Evolutionary conservation across 2,113 vertebrate species (phyloP).

Genomic region (Candoia aspera): DNA sequence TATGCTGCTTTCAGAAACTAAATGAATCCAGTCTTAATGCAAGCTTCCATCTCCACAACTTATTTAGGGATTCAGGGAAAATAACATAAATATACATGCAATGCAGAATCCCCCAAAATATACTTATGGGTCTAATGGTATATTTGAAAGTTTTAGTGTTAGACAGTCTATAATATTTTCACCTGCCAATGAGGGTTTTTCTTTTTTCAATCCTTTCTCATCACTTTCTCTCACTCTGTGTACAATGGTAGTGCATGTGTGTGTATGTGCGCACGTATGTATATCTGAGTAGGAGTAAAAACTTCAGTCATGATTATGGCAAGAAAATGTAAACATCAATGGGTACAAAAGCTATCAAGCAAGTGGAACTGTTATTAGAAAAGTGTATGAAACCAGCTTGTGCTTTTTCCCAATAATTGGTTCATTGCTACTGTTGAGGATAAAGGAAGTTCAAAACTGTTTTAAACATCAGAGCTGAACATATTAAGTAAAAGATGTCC

Average conservation of each 20-base stretch:
- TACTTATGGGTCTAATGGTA: neutral
- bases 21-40: neutral
- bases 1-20: neutral
- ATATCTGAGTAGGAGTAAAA: neutral
- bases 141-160: neutral
- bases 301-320: neutral
- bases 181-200: neutral
- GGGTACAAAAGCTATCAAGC: neutral
- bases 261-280: no score
- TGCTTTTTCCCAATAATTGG: slow-evolving; percentile 9
- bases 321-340: slow-evolving; percentile 4
- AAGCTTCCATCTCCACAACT: neutral
- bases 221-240: neutral
- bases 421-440: slow-evolving; percentile 12
- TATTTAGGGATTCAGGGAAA: neutral
- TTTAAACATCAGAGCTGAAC: neutral
- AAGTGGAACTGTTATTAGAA: neutral
- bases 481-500: neutral
- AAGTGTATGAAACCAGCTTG: neutral
- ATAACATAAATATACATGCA: neutral
- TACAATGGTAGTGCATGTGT: neutral
- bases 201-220: neutral
- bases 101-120: neutral
- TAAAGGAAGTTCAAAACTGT: slow-evolving; percentile 2
- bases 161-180: neutral